These are phyloP conservation scores for Scaptomyza montana DNA, from an alignment of 1,140 invertebrate genomes.

Conservation along the genomic window DNA sequence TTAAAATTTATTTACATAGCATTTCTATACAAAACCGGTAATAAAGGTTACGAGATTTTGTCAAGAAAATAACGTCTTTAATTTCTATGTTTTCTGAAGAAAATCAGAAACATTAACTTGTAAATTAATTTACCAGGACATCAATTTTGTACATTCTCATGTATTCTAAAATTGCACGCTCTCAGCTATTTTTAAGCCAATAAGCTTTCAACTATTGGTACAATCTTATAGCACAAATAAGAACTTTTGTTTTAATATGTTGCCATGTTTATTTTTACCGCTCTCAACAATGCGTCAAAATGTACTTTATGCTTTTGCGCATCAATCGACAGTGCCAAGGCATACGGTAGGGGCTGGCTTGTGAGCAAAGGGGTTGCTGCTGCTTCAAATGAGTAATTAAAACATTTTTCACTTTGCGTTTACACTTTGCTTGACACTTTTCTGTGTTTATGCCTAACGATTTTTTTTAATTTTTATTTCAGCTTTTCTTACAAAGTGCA, in stretches of 20 bases:
- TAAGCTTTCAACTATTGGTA: background rate
- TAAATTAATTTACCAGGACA: too few relatives aligned
- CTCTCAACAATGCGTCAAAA: constrained; percentile 44
- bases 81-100: too few relatives aligned
- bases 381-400: constrained; percentile 80
- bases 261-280: background rate
- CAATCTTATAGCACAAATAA: background rate
- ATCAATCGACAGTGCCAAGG: constrained; percentile 6
- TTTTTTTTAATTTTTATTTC: constrained; percentile 37
- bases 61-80: too few relatives aligned
- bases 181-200: too few relatives aligned
- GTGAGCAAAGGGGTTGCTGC: constrained; percentile 2
- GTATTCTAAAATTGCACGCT: too few relatives aligned
- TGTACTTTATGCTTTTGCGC: constrained; percentile 24
- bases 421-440: constrained; percentile 48
- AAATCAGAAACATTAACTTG: too few relatives aligned
- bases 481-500: constrained; percentile 42
- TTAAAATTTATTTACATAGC: too few relatives aligned
- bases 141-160: too few relatives aligned
- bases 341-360: background rate
- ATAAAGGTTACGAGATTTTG: too few relatives aligned
- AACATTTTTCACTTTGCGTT: constrained; percentile 76
- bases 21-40: too few relatives aligned
- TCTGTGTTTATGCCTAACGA: constrained; percentile 58
- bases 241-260: background rate